Evolutionary conservation across 2,888 invertebrate genomes (phyloP).

Genomic region (Pantelozetes paolii): DNA sequence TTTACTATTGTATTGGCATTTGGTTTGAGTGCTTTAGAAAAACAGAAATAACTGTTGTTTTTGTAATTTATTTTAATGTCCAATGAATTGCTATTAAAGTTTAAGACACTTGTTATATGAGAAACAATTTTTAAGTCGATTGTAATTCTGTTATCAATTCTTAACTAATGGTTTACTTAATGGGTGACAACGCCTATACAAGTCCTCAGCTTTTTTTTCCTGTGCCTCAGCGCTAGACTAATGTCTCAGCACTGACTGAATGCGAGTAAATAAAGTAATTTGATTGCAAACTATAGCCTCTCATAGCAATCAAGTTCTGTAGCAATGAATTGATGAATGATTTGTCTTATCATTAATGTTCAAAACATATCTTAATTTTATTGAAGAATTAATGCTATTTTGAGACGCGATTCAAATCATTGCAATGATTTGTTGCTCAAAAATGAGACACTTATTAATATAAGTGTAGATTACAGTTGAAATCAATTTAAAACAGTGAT

Average conservation of each 20-base stretch:
- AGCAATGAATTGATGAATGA: conserved; percentile 29
- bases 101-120: not conserved
- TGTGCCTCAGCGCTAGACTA: not conserved
- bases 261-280: conserved; percentile 24
- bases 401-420: not conserved
- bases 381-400: conserved; percentile 21
- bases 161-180: conserved; percentile 31
- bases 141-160: conserved; percentile 21
- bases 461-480: not conserved
- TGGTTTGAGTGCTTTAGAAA: not conserved
- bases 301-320: conserved; percentile 15
- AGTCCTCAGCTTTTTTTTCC: conserved; percentile 1
- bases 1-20: not conserved
- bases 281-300: conserved; percentile 24
- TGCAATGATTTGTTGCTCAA: not conserved
- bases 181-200: conserved; percentile 30
- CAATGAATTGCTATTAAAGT: conserved; percentile 15
- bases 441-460: not conserved
- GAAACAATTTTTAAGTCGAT: conserved; percentile 5
- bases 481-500: not conserved
- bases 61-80: conserved; percentile 28
- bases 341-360: conserved; percentile 30
- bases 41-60: not conserved
- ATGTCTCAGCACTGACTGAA: not conserved
- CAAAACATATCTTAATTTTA: conserved; percentile 27